phyloP scores from a whole-genome alignment of 2,113 vertebrate genomes.

The Anser brachyrhynchus region DNA sequence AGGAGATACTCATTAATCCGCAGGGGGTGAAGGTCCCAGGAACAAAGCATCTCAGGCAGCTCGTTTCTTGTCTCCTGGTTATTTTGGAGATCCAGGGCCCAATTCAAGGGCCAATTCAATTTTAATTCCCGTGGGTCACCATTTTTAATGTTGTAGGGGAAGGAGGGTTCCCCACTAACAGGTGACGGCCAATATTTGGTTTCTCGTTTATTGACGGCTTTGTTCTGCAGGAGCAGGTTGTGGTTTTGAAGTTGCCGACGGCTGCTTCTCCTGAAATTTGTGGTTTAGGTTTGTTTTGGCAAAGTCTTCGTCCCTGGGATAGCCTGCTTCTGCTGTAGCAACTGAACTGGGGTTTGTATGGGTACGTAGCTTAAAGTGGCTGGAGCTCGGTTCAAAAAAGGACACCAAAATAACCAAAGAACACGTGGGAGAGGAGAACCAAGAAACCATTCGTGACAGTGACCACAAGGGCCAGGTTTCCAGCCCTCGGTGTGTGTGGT shows the following conservation, averaged over 20 bases:
- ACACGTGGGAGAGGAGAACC: background rate
- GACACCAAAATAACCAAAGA: too few species aligned
- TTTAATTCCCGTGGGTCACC: background rate
- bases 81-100: background rate
- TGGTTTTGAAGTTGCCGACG: background rate
- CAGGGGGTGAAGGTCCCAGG: background rate
- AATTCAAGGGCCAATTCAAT: background rate
- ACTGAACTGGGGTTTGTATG: background rate
- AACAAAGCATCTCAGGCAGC: background rate
- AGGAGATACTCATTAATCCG: background rate
- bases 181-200: background rate
- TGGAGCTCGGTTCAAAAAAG: background rate
- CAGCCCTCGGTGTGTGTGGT: background rate
- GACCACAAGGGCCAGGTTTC: background rate
- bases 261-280: background rate
- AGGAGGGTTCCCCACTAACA: background rate
- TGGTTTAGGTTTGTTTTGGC: background rate
- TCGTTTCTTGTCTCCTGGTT: background rate
- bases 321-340: background rate
- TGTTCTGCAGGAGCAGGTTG: background rate
- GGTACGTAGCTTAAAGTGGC: background rate
- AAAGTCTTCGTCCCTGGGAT: background rate
- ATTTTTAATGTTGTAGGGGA: rapidly evolving
- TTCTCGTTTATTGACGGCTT: background rate
- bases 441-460: rapidly evolving